A percentile compares a stretch with the other conserved stretches of the same genome.
Conservation (phyloP, 2,888 invertebrate genomes). For the Acrobasis suavella region DNA sequence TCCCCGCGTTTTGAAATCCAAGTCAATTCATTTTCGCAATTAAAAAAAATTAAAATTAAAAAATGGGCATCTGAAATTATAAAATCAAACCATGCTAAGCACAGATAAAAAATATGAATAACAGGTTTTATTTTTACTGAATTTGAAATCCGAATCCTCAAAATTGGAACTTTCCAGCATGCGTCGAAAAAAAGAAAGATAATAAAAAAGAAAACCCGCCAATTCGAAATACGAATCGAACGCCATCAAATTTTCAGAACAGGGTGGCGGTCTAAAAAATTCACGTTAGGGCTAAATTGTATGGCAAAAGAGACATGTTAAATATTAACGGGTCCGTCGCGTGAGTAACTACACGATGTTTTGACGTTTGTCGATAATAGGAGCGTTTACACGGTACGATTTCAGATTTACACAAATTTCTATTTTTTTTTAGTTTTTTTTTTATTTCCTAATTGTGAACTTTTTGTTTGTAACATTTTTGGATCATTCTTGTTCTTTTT, state of each 20-base stretch:
- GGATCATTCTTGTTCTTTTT: no score
- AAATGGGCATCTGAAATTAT: slow-evolving; percentile 11
- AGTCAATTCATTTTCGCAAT: neutral
- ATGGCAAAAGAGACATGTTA: slow-evolving; percentile 37
- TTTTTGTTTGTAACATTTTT: no score
- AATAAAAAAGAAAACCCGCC: neutral
- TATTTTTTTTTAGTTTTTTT: no score
- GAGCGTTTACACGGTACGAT: slow-evolving; percentile 33
- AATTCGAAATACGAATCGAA: slow-evolving; percentile 27
- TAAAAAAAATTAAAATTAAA: neutral
- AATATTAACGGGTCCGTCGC: slow-evolving; percentile 40
- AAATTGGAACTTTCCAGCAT: no score
- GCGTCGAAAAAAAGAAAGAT: no score
- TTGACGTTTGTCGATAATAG: slow-evolving; percentile 39
- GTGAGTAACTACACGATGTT: slow-evolving; percentile 42
- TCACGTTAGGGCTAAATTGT: slow-evolving; percentile 40
- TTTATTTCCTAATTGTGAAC: no score
- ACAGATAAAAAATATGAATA: no score
- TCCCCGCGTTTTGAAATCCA: neutral
- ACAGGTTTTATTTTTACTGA: no score
- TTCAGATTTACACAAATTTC: neutral
- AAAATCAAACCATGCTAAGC: no score
- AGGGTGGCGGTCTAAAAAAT: slow-evolving; percentile 51
- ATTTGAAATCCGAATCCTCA: no score
- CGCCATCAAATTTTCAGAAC: slow-evolving; percentile 40